Conservation (phyloP, 64 coral and sea anemone genomes). For the Pachyseris speciosa region DNA sequence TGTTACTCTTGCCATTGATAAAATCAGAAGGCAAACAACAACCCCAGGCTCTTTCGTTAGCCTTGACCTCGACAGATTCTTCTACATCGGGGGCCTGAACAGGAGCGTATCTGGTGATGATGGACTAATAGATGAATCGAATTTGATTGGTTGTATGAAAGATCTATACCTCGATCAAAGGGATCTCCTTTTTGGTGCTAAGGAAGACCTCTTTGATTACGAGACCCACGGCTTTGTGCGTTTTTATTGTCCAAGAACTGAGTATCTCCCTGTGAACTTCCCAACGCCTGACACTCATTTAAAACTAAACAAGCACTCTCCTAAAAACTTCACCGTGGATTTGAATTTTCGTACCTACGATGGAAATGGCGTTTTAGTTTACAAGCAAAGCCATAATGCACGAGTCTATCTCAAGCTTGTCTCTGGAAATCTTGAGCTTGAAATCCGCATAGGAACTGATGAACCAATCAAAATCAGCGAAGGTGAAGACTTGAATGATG, state of each 20-base stretch:
- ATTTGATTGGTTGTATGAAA: conserved; percentile 82
- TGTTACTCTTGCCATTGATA: conserved; percentile 47
- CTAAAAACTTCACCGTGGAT: conserved; percentile 54
- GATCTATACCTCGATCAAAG: conserved; percentile 66
- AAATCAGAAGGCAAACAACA: neutral
- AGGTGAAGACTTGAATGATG: conserved; percentile 73
- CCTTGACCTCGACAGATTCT: conserved; percentile 73
- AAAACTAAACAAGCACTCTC: conserved; percentile 45
- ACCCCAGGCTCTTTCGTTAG: conserved; percentile 39
- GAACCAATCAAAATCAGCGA: conserved; percentile 73
- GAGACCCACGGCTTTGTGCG: conserved; percentile 2
- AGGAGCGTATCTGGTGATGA: conserved; percentile 34
- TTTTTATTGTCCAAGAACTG: conserved; percentile 26
- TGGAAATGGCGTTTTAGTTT: conserved; percentile 68
- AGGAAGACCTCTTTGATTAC: conserved; percentile 14
- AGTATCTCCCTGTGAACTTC: conserved; percentile 71
- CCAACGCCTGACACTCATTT: conserved; percentile 64
- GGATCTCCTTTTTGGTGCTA: conserved; percentile 63
- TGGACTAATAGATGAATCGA: conserved; percentile 14
- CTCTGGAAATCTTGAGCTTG: conserved; percentile 53
- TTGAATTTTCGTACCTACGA: conserved; percentile 82
- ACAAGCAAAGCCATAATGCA: conserved; percentile 25
- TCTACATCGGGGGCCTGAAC: conserved; percentile 84
- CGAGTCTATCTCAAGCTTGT: conserved; percentile 64
- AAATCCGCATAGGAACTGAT: conserved; percentile 64